Evolutionary conservation across 1,140 invertebrate genomes (phyloP), one percentile per base, ranked within the genome.

Genomic region (Heterodera schachtii): DNA sequence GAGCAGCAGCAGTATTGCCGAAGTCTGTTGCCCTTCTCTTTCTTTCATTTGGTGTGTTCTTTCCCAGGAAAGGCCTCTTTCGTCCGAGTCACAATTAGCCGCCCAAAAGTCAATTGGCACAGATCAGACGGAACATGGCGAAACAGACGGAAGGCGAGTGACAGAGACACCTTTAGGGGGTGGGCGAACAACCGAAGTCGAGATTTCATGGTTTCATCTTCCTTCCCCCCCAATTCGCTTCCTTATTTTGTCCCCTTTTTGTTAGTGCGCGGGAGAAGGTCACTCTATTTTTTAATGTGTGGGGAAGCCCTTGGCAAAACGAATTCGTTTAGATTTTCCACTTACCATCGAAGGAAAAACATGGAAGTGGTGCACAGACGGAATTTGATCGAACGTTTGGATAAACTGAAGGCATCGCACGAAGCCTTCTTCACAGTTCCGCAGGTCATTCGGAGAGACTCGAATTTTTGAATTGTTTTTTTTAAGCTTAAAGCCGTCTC

Each of bases 361-460:
- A 66, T 52, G 70, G 77, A 78, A 46, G 31, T 78, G 3, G 52
- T 64, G 21, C 43, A 78, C 31, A 52, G 77, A 19, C 66, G 13
- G 6, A 46, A 69, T 3, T 49, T 78, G 44, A 64, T 78, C 44
- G 64, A 46, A 31, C 77, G 77, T 1, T 69, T 78, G 52, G 77
- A 78, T 5, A 66, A 70, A 19, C 16, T 78, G 57, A 78, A 78
- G 13, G 77, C 66, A 31, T 31, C 77, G 6, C 44, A 31, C 6
- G 77, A 64, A 6, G 16, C 66, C 70, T 70, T 78, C 64, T 78
- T 66, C 57, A 78, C 52, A 31, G 66, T 78, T 31, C 77, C 77
- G 3, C 77, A 78, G 64, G 77, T 78, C 41, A 2, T 47, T 43
- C 43, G 69, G 44, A 16, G 44, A 11, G 1, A 7, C 6, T 71